These are phyloP conservation scores for Lagria hirta DNA, from an alignment of 2,888 invertebrate genomes.

Conservation along the genomic window DNA sequence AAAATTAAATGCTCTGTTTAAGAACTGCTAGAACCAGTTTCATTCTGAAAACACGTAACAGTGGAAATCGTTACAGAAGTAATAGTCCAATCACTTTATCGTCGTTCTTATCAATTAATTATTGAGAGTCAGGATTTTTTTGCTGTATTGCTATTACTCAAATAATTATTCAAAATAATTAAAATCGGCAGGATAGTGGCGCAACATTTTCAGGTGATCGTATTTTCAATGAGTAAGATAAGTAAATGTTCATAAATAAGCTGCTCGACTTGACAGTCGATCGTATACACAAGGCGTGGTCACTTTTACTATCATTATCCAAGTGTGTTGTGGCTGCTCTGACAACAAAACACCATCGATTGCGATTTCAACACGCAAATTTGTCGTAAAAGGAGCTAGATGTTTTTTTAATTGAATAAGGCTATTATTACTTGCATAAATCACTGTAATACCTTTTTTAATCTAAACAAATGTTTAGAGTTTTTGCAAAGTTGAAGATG, in stretches of 20 bases:
- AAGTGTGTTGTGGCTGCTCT: slow-evolving; percentile 28
- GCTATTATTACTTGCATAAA: too few relatives aligned
- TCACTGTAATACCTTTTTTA: too few relatives aligned
- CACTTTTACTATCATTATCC: slow-evolving; percentile 40
- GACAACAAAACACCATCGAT: too few relatives aligned
- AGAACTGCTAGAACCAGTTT: slow-evolving; percentile 8
- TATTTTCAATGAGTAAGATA: slow-evolving; percentile 9
- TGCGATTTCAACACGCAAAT: too few relatives aligned
- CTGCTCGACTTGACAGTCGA: slow-evolving; percentile 4
- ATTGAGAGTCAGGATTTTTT: slow-evolving; percentile 4
- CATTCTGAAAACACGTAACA: too few relatives aligned
- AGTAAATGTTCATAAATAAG: too few relatives aligned
- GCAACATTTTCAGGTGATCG: slow-evolving; percentile 8
- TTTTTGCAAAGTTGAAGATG: too few relatives aligned
- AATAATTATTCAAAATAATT: slow-evolving; percentile 8
- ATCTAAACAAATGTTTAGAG: too few relatives aligned
- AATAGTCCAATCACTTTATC: slow-evolving; percentile 3
- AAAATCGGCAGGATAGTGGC: slow-evolving; percentile 1
- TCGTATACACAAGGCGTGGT: slow-evolving; percentile 33
- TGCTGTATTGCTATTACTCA: slow-evolving; percentile 3
- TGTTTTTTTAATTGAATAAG: too few relatives aligned
- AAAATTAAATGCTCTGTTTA: too few relatives aligned
- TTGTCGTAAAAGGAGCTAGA: too few relatives aligned
- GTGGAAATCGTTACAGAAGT: slow-evolving; percentile 8
- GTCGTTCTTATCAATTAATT: slow-evolving; percentile 6